Evolutionary conservation across 2,888 invertebrate species (phyloP).

Genomic region (Cantharis lateralis): DNA sequence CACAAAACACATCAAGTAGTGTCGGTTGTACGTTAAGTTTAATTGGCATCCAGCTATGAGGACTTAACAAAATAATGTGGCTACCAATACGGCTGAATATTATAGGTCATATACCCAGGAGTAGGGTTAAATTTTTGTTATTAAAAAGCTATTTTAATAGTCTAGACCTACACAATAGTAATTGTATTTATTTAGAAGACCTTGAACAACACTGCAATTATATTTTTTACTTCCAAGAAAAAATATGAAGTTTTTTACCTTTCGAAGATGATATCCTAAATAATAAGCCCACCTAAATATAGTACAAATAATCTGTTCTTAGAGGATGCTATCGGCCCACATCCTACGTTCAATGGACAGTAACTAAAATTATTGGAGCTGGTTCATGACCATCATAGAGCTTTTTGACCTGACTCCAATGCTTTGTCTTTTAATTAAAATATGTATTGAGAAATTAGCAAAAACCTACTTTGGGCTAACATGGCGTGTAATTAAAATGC

Average conservation of each 20-base stretch:
- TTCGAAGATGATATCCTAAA: background rate
- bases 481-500: background rate
- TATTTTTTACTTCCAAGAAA: background rate
- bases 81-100: background rate
- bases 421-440: background rate
- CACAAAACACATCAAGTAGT: background rate
- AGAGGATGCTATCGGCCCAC: background rate
- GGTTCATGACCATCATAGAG: background rate
- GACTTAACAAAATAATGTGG: constrained; percentile 3
- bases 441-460: too few relatives aligned
- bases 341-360: background rate
- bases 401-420: background rate
- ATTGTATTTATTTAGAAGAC: background rate
- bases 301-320: background rate
- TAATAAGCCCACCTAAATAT: background rate
- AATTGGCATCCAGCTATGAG: background rate
- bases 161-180: constrained; percentile 2
- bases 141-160: background rate
- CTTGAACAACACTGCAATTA: background rate
- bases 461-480: background rate
- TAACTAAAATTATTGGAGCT: background rate
- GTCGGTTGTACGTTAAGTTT: background rate
- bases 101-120: constrained; percentile 5
- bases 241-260: background rate
- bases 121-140: background rate